phyloP scores from a whole-genome alignment of 2,113 vertebrate genomes.

The Stercorarius parasiticus region DNA sequence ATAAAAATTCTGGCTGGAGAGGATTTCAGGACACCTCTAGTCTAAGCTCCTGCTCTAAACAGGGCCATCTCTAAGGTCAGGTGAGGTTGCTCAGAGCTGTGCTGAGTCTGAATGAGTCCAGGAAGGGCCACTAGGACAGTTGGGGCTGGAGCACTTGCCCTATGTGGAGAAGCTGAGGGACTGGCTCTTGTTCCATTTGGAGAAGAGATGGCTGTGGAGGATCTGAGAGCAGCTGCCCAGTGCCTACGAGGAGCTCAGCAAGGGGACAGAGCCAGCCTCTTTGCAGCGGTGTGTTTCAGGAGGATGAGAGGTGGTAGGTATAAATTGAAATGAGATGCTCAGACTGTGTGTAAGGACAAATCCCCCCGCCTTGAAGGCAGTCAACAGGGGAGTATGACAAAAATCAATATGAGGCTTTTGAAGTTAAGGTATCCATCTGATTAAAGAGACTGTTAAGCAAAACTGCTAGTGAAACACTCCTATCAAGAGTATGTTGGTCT shows the following conservation, averaged over 20 bases:
- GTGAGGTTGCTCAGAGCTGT: not conserved
- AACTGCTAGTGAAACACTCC: not conserved
- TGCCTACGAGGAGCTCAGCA: not conserved
- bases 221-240: not conserved
- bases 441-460: not conserved
- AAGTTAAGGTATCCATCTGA: not conserved
- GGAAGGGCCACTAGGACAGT: not conserved
- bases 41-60: not conserved
- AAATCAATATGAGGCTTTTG: not conserved
- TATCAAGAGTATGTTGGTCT: not conserved
- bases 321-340: not conserved
- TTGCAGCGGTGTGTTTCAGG: fast-evolving
- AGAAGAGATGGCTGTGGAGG: not conserved
- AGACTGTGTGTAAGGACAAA: not conserved
- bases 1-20: not conserved
- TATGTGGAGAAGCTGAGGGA: not conserved
- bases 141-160: not conserved
- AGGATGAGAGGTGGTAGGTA: not conserved
- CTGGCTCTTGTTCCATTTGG: not conserved
- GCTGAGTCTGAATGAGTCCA: not conserved
- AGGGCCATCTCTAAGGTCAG: not conserved
- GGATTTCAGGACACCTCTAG: not conserved
- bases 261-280: not conserved
- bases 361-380: not conserved
- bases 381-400: not conserved